These are phyloP conservation scores for Homarus americanus DNA, from an alignment of 1,140 invertebrate species.

Conservation along the genomic window DNA sequence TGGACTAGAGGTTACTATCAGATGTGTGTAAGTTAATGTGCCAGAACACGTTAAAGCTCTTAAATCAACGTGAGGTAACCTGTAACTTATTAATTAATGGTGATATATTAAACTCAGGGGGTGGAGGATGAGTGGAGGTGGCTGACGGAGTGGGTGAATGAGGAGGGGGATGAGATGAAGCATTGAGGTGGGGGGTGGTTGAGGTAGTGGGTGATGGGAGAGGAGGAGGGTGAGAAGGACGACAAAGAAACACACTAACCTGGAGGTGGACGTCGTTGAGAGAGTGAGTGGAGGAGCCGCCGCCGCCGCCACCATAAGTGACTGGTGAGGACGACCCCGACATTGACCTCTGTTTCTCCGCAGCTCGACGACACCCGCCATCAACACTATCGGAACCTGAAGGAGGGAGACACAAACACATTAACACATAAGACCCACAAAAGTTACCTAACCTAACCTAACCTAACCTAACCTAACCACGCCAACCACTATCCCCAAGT, in stretches of 20 bases:
- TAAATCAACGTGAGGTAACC: too few relatives aligned
- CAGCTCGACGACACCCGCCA: constrained; percentile 35
- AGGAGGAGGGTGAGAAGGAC: background rate
- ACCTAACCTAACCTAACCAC: too few relatives aligned
- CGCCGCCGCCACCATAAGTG: constrained; percentile 80
- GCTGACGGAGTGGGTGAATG: background rate
- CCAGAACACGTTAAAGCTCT: too few relatives aligned
- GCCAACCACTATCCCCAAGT: too few relatives aligned
- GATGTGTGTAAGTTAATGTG: too few relatives aligned
- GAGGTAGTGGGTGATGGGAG: background rate
- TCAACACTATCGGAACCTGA: constrained; percentile 54
- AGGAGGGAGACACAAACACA: background rate
- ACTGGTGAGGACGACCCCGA: constrained; percentile 70
- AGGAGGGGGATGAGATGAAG: background rate
- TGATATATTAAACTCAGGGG: background rate
- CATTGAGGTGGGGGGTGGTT: background rate
- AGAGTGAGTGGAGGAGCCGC: constrained; percentile 89
- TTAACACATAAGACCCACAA: too few relatives aligned
- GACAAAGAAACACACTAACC: constrained; percentile 77
- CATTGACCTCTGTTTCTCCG: constrained; percentile 71
- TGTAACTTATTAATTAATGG: too few relatives aligned
- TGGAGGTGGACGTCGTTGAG: constrained; percentile 90
- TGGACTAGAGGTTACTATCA: too few relatives aligned
- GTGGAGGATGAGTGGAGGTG: background rate
- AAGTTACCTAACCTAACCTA: too few relatives aligned